Evolutionary conservation across 2,113 vertebrate species (phyloP).

Genomic region (Prunella fulvescens): DNA sequence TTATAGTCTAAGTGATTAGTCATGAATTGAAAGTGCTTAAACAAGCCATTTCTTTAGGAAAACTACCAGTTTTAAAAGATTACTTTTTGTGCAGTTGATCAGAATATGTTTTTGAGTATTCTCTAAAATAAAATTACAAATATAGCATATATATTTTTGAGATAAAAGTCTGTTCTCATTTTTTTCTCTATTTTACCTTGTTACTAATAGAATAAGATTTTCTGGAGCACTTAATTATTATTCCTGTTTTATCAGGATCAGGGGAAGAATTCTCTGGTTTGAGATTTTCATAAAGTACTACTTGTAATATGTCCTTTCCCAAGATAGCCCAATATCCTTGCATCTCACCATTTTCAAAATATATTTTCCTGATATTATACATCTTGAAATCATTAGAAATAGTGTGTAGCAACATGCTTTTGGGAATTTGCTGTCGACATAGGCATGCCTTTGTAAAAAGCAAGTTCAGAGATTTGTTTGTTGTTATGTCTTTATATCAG

Average conservation of each 20-base stretch:
- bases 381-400: neutral
- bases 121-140: neutral
- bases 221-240: neutral
- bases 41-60: neutral
- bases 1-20: neutral
- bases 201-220: neutral
- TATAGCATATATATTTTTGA: neutral
- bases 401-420: neutral
- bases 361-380: neutral
- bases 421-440: neutral
- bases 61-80: neutral
- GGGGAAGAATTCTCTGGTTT: neutral
- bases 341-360: neutral
- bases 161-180: neutral
- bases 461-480: neutral
- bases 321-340: neutral
- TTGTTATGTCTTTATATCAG: rapidly evolving
- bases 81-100: neutral
- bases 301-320: neutral
- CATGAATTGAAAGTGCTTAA: neutral
- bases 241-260: neutral
- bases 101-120: neutral
- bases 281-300: neutral
- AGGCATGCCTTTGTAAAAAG: neutral
- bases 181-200: neutral